phyloP scores from a whole-genome alignment of 2,888 invertebrate species.

The Abscondita cerata region DNA sequence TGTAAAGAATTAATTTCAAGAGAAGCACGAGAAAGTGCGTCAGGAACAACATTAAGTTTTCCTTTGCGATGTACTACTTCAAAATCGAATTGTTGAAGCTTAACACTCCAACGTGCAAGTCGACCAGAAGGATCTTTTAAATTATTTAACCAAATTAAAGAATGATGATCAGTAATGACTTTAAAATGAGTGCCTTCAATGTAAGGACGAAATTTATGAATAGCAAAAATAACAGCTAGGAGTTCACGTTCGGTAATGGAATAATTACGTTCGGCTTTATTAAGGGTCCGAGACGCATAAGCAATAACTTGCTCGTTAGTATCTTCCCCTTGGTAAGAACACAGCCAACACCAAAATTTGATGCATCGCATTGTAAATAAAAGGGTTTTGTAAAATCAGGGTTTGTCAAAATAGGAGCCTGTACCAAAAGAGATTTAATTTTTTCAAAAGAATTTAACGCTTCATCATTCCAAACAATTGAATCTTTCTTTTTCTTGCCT shows the following conservation, averaged over 20 bases:
- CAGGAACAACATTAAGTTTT: slow-evolving; percentile 22
- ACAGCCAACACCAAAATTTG: slow-evolving; percentile 38
- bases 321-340: slow-evolving; percentile 17
- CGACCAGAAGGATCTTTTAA: slow-evolving; percentile 32
- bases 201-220: slow-evolving; percentile 26
- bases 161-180: slow-evolving; percentile 42
- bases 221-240: slow-evolving; percentile 26
- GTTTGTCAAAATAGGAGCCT: slow-evolving; percentile 38
- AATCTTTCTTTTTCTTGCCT: slow-evolving; percentile 36
- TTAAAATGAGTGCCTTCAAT: slow-evolving; percentile 35
- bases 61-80: slow-evolving; percentile 30
- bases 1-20: background rate
- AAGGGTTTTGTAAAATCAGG: slow-evolving; percentile 43
- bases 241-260: no score
- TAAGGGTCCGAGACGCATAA: slow-evolving; percentile 26
- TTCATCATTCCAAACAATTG: slow-evolving; percentile 35
- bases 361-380: slow-evolving; percentile 43
- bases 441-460: slow-evolving; percentile 39
- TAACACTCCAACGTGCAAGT: slow-evolving; percentile 37
- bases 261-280: no score
- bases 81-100: slow-evolving; percentile 25
- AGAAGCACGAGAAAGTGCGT: slow-evolving; percentile 2
- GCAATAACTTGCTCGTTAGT: slow-evolving; percentile 19
- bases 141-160: slow-evolving; percentile 30
- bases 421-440: slow-evolving; percentile 40